Conservation (phyloP, 2,888 invertebrate species). For the Ophonus ardosiacus region DNA sequence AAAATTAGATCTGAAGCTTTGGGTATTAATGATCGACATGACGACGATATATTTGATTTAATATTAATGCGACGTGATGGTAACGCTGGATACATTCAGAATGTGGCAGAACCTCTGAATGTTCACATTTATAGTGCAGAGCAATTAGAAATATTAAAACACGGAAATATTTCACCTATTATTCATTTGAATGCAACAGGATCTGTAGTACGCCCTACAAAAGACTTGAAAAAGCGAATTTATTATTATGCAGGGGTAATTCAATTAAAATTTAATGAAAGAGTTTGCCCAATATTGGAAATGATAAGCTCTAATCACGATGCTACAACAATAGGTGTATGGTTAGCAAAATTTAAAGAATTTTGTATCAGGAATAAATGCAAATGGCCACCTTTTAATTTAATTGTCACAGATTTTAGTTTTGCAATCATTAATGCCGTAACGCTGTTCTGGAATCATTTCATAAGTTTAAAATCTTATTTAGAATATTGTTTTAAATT, state of each 20-base stretch:
- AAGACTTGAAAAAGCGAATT: too few relatives aligned
- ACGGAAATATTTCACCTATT: background rate
- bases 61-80: constrained; percentile 16
- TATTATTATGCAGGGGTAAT: background rate
- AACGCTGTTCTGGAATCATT: background rate
- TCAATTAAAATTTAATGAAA: background rate
- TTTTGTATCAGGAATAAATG: background rate
- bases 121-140: background rate
- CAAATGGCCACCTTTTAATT: constrained; percentile 16
- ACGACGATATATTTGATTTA: too few relatives aligned
- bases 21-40: constrained; percentile 22
- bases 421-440: constrained; percentile 35
- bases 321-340: background rate
- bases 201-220: constrained; percentile 10
- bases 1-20: constrained; percentile 44
- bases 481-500: background rate
- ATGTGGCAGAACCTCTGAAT: background rate
- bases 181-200: constrained; percentile 19
- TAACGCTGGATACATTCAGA: constrained; percentile 25
- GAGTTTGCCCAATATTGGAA: constrained; percentile 9
- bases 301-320: constrained; percentile 17
- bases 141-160: background rate
- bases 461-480: constrained; percentile 11
- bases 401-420: constrained; percentile 11
- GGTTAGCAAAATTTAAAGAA: constrained; percentile 29